Conservation (phyloP, 2,888 invertebrate genomes). For the Drosophila mayaguana region DNA sequence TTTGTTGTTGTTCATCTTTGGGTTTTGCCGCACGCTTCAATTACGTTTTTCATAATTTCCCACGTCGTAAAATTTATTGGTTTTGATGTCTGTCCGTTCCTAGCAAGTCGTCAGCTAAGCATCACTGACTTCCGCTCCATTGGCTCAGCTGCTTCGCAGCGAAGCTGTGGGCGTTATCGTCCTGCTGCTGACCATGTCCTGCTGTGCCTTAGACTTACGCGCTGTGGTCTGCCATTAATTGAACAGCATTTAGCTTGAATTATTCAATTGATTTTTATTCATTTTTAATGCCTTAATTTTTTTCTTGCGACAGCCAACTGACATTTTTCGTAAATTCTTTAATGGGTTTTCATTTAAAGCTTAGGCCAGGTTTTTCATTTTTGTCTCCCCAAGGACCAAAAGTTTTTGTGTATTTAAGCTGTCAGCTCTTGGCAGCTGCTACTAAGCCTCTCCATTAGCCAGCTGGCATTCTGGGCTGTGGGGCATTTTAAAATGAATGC, state of each 20-base stretch:
- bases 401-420: constrained; percentile 20
- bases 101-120: constrained; percentile 41
- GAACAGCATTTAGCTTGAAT: constrained; percentile 71
- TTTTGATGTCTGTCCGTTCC: constrained; percentile 52
- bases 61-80: constrained; percentile 74
- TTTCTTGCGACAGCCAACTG: constrained; percentile 20
- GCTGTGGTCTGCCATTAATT: constrained; percentile 53
- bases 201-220: constrained; percentile 23
- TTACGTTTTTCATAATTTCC: constrained; percentile 77
- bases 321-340: constrained; percentile 32
- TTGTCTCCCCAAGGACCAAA: constrained; percentile 27
- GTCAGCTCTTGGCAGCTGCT: constrained; percentile 32
- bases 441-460: constrained; percentile 49
- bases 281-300: constrained; percentile 47
- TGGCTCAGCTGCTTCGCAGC: constrained; percentile 53
- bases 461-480: constrained; percentile 18
- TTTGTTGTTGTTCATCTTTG: constrained; percentile 17
- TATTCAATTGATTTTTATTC: constrained; percentile 77
- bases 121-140: constrained; percentile 69
- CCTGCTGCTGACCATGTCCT: constrained; percentile 40
- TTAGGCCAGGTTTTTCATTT: constrained; percentile 38
- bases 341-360: constrained; percentile 64
- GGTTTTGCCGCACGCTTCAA: constrained; percentile 53
- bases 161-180: constrained; percentile 28
- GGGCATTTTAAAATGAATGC: constrained; percentile 26